Evolutionary conservation across 2,113 vertebrate species (phyloP), one percentile per base, ranked within the genome.

Genomic region (Corvus cornix): DNA sequence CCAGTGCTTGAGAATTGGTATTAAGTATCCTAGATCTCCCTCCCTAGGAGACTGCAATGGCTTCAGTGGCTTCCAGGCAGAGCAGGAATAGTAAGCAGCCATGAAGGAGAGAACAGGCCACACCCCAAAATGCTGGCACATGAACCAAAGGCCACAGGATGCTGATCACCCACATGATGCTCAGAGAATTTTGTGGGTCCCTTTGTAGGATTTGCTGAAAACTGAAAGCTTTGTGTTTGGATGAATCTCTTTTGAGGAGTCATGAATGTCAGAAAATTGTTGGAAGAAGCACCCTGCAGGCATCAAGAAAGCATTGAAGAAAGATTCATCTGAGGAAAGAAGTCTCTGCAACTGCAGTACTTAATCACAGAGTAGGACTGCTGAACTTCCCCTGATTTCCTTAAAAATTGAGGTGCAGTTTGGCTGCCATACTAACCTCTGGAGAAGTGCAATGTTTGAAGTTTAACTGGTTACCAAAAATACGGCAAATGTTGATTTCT

Each of bases 1-100:
- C 11, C n/a, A 44, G 0, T 13, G 5, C 14, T 26, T 35, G 27
- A 51, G 46, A 30, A 8, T 18, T 41, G 3, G 13, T 43, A 4
- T 30, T 44, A 18, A 22, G 8, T 39, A 53, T 11, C 18, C 19
- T 39, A 87, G 5, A 13, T 33, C 20, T 67, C 33, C 31, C 3
- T 43, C 43, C 31, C 7, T 13, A 31, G 55, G 41, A 62, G 31
- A 37, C 23, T 55, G 10, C 22, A 44, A 2, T 13, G 13, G 9
- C 20, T 82, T 78, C 53, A 53, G 5, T 43, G 39, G 7, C 8
- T 52, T 76, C 39, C 58, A 46, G 18, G 19, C 22, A 77, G 76
- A 66, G 30, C 27, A 66, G 14, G 28, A 12, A 37, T 51, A 49
- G 23, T 49, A 64, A 85, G 4, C 18, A 60, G 20, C 37, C 5